Percentiles rank a stretch among this genome's conserved stretches.
phyloP scores from a whole-genome alignment of 1,140 invertebrate species.

The Drosophila prosaltans region DNA sequence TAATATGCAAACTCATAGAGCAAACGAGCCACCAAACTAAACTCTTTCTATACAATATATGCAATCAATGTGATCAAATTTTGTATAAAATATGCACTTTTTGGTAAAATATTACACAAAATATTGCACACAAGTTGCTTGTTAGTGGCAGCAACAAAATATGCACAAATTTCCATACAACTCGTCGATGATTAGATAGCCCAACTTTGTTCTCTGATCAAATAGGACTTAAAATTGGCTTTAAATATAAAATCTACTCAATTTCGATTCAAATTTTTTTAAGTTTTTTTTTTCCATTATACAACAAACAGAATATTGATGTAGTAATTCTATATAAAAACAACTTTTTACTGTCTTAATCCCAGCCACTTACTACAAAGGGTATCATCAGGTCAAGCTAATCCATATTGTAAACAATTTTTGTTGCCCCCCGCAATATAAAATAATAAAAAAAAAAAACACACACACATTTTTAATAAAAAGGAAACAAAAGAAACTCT shows the following conservation, averaged over 20 bases:
- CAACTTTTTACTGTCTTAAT: background rate
- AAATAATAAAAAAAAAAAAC: background rate
- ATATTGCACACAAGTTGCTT: background rate
- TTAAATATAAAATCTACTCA: background rate
- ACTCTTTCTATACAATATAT: background rate
- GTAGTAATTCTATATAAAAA: background rate
- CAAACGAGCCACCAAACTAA: background rate
- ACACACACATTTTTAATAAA: background rate
- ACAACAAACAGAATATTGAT: background rate
- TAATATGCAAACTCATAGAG: background rate
- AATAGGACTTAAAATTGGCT: background rate
- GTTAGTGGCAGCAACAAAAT: background rate
- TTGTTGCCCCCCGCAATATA: background rate
- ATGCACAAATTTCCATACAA: background rate
- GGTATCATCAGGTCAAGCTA: background rate
- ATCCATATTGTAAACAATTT: conserved; percentile 2
- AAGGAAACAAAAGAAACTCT: background rate
- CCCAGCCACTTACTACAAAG: background rate
- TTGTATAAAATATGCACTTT: conserved; percentile 2
- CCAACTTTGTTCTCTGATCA: background rate
- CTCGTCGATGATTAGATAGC: background rate
- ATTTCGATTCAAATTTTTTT: background rate
- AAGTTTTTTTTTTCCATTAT: background rate
- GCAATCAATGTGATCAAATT: background rate
- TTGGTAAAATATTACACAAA: background rate